Percentiles rank a stretch among this genome's conserved stretches.
Evolutionary conservation across 2,888 invertebrate genomes (phyloP).

Genomic region (Electrophaes corylata): DNA sequence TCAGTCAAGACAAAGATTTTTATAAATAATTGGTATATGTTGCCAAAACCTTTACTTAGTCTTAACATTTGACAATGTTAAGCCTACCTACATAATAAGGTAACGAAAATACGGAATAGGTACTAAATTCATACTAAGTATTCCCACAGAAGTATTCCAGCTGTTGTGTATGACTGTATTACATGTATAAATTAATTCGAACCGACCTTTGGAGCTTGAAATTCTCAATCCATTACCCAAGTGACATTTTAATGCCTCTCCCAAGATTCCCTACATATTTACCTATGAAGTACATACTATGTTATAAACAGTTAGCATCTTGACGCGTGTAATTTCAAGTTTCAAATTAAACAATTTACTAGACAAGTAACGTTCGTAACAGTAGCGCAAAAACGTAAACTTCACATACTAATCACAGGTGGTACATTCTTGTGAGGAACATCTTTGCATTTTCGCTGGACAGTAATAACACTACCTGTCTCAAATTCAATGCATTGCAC

Average conservation of each 20-base stretch:
- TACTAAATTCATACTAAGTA: too few relatives aligned
- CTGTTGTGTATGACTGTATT: not conserved
- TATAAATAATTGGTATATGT: too few relatives aligned
- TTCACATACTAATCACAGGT: slow-evolving; percentile 60
- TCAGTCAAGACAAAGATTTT: too few relatives aligned
- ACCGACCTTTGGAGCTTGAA: slow-evolving; percentile 73
- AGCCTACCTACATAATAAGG: too few relatives aligned
- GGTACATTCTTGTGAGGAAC: slow-evolving; percentile 66
- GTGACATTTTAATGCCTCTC: slow-evolving; percentile 72
- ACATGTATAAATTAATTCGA: slow-evolving; percentile 78
- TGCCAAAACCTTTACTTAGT: too few relatives aligned
- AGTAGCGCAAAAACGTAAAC: slow-evolving; percentile 55
- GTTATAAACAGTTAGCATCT: too few relatives aligned
- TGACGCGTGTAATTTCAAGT: too few relatives aligned
- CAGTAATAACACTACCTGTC: slow-evolving; percentile 38
- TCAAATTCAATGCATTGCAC: not conserved
- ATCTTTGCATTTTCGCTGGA: slow-evolving; percentile 52
- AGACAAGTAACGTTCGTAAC: too few relatives aligned
- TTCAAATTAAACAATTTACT: too few relatives aligned
- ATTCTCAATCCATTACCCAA: slow-evolving; percentile 74
- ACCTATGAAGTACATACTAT: too few relatives aligned
- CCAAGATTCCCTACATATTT: slow-evolving; percentile 44
- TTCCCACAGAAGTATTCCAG: not conserved
- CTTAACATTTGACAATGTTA: too few relatives aligned
- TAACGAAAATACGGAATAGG: too few relatives aligned